phyloP scores from a whole-genome alignment of 2,797 vertebrate genomes.

The Psittacula derbiana region DNA sequence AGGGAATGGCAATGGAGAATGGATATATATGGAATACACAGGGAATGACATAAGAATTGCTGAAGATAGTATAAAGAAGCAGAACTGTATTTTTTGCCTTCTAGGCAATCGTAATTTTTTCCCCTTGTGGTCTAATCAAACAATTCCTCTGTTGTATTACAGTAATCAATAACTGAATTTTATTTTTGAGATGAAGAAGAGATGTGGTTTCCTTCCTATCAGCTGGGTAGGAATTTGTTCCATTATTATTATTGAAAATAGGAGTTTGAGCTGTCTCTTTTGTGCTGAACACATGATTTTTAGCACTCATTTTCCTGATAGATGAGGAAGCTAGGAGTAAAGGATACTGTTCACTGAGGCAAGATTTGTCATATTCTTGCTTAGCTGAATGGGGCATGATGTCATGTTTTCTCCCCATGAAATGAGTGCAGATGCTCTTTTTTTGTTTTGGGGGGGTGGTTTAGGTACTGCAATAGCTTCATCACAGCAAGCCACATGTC shows the following conservation, averaged over 20 bases:
- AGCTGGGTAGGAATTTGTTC: not conserved
- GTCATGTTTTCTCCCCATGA: constrained; percentile 36
- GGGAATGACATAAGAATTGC: not conserved
- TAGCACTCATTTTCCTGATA: not conserved
- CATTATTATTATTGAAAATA: not conserved
- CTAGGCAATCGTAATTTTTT: not conserved
- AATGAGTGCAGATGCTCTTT: not conserved
- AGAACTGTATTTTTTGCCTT: not conserved
- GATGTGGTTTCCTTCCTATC: not conserved
- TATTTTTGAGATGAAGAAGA: not conserved
- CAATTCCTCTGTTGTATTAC: not conserved
- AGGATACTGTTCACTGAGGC: not conserved
- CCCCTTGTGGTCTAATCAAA: not conserved
- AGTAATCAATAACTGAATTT: constrained; percentile 8
- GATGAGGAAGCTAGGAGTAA: not conserved
- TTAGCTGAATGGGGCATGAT: constrained; percentile 34
- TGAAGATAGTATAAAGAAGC: not conserved
- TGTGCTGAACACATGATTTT: not conserved
- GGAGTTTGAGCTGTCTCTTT: not conserved
- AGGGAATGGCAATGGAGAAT: constrained; percentile 10
- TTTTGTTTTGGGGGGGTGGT: constrained; percentile 1
- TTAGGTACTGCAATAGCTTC: constrained; percentile 5
- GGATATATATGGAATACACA: not conserved
- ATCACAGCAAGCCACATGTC: not conserved
- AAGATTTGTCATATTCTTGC: constrained; percentile 17